A percentile compares a stretch with the other conserved stretches of the same genome.
phyloP scores from a whole-genome alignment of 2,797 vertebrate species.

The Sparidentex hasta region DNA sequence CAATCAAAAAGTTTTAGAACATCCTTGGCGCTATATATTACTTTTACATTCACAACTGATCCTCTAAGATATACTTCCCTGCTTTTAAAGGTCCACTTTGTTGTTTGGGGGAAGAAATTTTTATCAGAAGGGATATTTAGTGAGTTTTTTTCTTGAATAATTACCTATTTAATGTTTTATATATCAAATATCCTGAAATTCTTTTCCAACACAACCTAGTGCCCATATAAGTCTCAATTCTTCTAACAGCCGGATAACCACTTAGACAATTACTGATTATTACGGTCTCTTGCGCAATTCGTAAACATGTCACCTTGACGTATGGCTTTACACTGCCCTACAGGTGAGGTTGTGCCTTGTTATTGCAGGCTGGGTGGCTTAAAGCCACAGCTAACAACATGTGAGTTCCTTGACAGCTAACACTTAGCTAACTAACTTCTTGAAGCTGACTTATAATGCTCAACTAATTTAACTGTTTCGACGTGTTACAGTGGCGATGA shows the following conservation, averaged over 20 bases:
- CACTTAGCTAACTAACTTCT: neutral
- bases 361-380: neutral
- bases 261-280: neutral
- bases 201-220: no score
- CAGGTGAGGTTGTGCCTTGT: neutral
- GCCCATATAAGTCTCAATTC: neutral
- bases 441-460: neutral
- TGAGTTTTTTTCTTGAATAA: no score
- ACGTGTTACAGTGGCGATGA: no score
- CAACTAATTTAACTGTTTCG: neutral
- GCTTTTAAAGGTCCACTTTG: no score
- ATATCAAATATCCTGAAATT: no score
- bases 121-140: no score
- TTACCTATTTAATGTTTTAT: no score
- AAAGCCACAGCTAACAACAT: neutral
- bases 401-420: neutral
- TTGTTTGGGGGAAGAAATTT: no score
- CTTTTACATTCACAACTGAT: no score
- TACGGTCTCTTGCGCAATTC: neutral
- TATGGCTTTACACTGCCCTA: neutral
- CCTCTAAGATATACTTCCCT: no score
- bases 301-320: constrained; percentile 14
- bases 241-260: neutral
- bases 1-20: no score
- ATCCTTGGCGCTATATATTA: no score